Percentiles rank a stretch among this genome's conserved stretches.
phyloP scores from a whole-genome alignment of 2,888 invertebrate species.

The Danaus chrysippus region DNA sequence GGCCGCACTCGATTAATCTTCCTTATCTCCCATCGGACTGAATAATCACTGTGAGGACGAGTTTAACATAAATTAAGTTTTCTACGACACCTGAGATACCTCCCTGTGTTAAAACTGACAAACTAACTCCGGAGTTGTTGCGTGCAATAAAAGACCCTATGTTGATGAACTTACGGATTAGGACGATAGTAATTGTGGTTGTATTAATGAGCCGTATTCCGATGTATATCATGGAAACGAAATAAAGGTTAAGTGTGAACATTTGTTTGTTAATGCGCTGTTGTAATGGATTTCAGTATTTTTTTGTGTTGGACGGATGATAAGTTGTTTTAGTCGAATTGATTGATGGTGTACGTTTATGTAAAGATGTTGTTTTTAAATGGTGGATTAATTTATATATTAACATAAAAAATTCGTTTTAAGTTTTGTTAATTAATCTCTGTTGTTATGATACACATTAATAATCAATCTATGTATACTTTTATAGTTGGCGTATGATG shows the following conservation, averaged over 20 bases:
- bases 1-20: conserved; percentile 68
- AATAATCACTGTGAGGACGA: conserved; percentile 72
- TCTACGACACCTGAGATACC: conserved; percentile 74
- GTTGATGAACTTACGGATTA: conserved; percentile 18
- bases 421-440: conserved; percentile 6
- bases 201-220: conserved; percentile 70
- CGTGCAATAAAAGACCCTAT: conserved; percentile 39
- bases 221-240: conserved; percentile 68
- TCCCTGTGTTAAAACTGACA: conserved; percentile 57
- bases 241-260: conserved; percentile 78
- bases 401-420: conserved; percentile 15
- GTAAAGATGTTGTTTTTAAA: conserved; percentile 27
- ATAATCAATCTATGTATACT: no score
- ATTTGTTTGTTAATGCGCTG: conserved; percentile 76
- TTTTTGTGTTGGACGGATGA: conserved; percentile 52
- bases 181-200: conserved; percentile 36
- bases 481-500: no score
- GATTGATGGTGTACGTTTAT: conserved; percentile 48
- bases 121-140: conserved; percentile 23
- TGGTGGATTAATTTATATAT: conserved; percentile 22
- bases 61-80: conserved; percentile 79
- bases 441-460: neutral
- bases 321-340: conserved; percentile 65
- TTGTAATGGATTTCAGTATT: conserved; percentile 72
- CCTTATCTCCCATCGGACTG: conserved; percentile 70